A percentile compares a stretch with the other conserved stretches of the same genome.
These are phyloP conservation scores for Tolmerus cingulatus DNA, from an alignment of 2,888 invertebrate species.

Conservation along the genomic window DNA sequence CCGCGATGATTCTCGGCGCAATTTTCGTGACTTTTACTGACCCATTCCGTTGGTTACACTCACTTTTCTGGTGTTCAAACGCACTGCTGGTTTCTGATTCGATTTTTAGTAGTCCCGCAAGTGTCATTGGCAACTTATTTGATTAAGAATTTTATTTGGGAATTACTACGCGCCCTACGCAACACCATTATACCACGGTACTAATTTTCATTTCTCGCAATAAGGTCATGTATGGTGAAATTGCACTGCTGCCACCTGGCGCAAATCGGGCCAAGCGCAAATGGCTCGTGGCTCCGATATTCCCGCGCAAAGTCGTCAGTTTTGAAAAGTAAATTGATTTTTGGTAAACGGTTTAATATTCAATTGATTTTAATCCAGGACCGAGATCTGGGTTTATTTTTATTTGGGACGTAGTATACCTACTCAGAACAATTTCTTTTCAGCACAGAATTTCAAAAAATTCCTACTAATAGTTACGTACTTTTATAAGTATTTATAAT, in stretches of 20 bases:
- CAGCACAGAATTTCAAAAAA: too few relatives aligned
- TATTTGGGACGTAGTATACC: too few relatives aligned
- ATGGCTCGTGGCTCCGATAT: neutral
- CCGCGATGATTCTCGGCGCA: constrained; percentile 4
- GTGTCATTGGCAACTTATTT: constrained; percentile 12
- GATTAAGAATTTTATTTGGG: neutral
- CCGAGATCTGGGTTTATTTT: too few relatives aligned
- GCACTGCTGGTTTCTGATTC: neutral
- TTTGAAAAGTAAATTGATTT: neutral
- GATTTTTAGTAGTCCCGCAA: neutral
- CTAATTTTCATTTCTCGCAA: constrained; percentile 26
- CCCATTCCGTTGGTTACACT: neutral
- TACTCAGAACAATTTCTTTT: too few relatives aligned
- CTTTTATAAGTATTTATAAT: too few relatives aligned
- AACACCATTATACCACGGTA: constrained; percentile 37
- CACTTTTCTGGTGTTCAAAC: neutral
- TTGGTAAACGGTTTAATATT: too few relatives aligned
- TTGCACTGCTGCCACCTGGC: neutral
- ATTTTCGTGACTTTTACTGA: neutral
- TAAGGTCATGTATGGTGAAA: constrained; percentile 33
- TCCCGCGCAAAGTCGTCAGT: neutral
- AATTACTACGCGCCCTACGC: constrained; percentile 42
- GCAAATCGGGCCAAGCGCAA: neutral
- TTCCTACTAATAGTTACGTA: too few relatives aligned
- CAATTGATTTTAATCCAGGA: too few relatives aligned